Conservation (phyloP, 2,797 vertebrate genomes). For the Avahi laniger region DNA sequence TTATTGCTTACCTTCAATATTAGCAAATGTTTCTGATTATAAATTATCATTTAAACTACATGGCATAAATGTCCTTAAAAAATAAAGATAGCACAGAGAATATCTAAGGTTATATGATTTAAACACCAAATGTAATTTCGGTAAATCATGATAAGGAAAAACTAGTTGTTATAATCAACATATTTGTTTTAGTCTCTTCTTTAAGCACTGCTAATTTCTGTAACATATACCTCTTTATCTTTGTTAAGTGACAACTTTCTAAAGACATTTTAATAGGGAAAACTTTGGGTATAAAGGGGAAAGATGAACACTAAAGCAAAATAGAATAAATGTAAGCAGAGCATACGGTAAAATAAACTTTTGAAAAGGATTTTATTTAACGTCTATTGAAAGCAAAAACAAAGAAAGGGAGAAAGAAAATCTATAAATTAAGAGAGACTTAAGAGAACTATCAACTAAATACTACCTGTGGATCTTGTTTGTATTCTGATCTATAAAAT, state of each 20-base stretch:
- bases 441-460: not conserved
- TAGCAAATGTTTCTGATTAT: not conserved
- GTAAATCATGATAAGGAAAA: slow-evolving; percentile 12
- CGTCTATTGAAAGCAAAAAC: not conserved
- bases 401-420: not conserved
- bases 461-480: not conserved
- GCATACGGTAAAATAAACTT: not conserved
- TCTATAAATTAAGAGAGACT: not conserved
- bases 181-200: not conserved
- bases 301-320: slow-evolving; percentile 13
- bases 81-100: not conserved
- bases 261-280: slow-evolving; percentile 12
- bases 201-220: not conserved
- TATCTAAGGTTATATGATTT: not conserved
- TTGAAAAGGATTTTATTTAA: not conserved
- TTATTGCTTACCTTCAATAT: not conserved
- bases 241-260: not conserved
- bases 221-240: not conserved
- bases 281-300: not conserved
- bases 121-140: not conserved
- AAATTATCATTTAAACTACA: not conserved
- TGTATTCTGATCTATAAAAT: not conserved
- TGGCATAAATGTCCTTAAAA: not conserved
- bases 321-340: not conserved
- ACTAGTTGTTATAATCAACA: not conserved